Base-by-base conservation (phyloP, 2,113 vertebrate species). In the Esox niger region DNA sequence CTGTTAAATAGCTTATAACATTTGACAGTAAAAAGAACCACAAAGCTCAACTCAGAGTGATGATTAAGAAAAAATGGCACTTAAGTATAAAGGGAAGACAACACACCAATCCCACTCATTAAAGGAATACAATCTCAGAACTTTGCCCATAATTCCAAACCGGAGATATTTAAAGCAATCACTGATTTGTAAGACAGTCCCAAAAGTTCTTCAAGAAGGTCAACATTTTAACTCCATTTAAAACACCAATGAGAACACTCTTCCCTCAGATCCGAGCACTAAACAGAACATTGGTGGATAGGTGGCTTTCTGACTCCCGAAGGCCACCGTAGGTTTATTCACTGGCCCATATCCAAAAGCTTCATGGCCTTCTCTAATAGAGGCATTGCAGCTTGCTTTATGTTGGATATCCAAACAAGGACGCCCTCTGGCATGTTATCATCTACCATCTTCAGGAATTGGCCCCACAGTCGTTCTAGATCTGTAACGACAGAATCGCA, bases 401-500 rank as follows among this genome's bases (percentile, higher is more conserved):
- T 32, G 84, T 88, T 81, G 81, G 76, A 79, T 46, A 91, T 76
- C 90, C 91, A 92, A 71, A 76, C 32, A 82, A 27, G 83, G 80
- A 92, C 8, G 52, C 79, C 79, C 71, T 90, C 88, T 7, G 89
- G 89, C 30, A 89, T 71, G 78, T 90, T 89, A 87, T 73, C 74
- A 78, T 79, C 75, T 84, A 92, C 81, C 65, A 80, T 79, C 89
- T 84, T 87, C 89, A 91, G 89, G 86, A 91, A 70, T 64, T 83
- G 79, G 74, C 30, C 86, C 89, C 87, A 91, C 75, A 30, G 83
- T 68, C 74, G 68, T 65, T 86, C 80, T 77, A 88, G 78, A 90
- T 89, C 91, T 93, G 91, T 88, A 93, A 93, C 85, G 78, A 92
- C 87, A 88, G 73, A 88, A 83, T 77, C 80, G 85, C 26, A 87